Evolutionary conservation across 1,140 invertebrate genomes (phyloP).

Genomic region (Neotoxoptera formosana): DNA sequence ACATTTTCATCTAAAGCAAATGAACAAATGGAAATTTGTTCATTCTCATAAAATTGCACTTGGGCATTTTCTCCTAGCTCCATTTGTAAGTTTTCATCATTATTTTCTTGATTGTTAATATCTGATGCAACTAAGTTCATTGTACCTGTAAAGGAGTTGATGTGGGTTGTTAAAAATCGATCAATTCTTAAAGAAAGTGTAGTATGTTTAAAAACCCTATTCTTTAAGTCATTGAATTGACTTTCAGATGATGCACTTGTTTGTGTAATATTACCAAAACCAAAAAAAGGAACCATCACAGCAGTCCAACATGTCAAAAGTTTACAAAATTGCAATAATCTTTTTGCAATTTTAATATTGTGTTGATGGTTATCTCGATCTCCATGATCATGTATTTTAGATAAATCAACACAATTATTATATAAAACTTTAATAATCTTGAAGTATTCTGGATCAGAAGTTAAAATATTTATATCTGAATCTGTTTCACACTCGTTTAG

Average conservation of each 20-base stretch:
- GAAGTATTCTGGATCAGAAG: background rate
- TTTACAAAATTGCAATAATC: constrained; percentile 27
- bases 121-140: constrained; percentile 13
- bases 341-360: constrained; percentile 2
- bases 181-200: constrained; percentile 16
- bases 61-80: background rate
- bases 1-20: background rate
- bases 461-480: background rate
- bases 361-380: background rate
- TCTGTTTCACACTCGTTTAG: background rate
- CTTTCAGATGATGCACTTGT: constrained; percentile 28
- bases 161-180: constrained; percentile 16
- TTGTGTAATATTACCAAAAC: constrained; percentile 19
- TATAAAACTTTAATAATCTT: background rate
- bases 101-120: background rate
- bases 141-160: background rate
- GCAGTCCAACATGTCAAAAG: constrained; percentile 38
- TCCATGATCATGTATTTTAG: background rate
- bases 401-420: background rate
- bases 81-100: background rate
- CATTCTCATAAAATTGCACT: background rate
- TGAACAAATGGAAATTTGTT: too few relatives aligned
- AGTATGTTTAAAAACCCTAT: constrained; percentile 4
- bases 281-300: constrained; percentile 9
- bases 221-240: constrained; percentile 12